Evolutionary conservation across 2,113 vertebrate genomes (phyloP), one percentile per base, ranked within the genome.

Genomic region (Nematolebias whitei): DNA sequence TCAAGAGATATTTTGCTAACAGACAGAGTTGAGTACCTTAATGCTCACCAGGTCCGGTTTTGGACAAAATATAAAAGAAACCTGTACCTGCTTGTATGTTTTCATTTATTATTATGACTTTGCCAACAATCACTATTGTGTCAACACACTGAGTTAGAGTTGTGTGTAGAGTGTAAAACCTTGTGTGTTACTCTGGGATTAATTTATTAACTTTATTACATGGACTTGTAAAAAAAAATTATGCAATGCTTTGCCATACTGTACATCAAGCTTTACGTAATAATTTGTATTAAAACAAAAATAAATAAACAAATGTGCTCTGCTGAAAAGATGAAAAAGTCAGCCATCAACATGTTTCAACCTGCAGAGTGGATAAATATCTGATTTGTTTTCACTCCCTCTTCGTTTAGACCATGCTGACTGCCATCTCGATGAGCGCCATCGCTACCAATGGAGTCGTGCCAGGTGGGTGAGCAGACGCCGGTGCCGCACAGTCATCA

Each of bases 341-440:
- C 41, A 20, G 5, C n/a, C 50, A 29, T 26, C 18, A n/a, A 16
- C n/a, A 19, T 7, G 13, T 24, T 19, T 11, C 41, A 5, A 12
- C 38, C 15, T 23, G 41, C 39, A 12, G n/a, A 56, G 23, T 60
- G 55, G 54, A 16, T 57, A 38, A 53, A 74, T 16, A 9, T 48
- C 38, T 64, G n/a, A 67, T 63, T 19, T 22, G 51, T 76, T 56
- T 32, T 35, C 29, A 23, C 60, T 80, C 89, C 71, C 74, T 65
- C 57, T 58, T 80, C 78, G 60, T 14, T 10, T 87, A 99, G 97
- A 99, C 98, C 8, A 98, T 99, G 98, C 93, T 99, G 91, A 99
- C 98, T 13, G 98, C 98, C 88, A 99, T 99, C 86, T 99, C 98
- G 19, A 99, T 99, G 98, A 99, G 98, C 3, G 98, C 98, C 1